Conservation (phyloP, 2,888 invertebrate genomes). For the Calliopum simillimum region DNA sequence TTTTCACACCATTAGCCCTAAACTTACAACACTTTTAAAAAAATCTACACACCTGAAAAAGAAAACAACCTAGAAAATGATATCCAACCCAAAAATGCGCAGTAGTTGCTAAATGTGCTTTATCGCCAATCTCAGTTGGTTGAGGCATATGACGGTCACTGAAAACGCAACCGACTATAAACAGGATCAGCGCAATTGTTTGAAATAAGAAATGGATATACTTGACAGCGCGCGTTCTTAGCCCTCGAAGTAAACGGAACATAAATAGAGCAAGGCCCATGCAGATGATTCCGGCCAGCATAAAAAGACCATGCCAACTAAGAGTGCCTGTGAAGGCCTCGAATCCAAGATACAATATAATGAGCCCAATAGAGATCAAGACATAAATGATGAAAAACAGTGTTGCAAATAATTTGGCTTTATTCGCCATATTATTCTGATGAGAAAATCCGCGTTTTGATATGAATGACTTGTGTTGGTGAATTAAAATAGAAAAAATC, state of each 20-base stretch:
- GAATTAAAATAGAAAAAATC: too few species aligned
- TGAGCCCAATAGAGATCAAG: background rate
- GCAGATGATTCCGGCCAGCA: background rate
- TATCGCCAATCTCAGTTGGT: background rate
- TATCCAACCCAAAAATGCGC: constrained; percentile 9
- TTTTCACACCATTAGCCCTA: too few species aligned
- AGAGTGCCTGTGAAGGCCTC: too few species aligned
- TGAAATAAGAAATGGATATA: constrained; percentile 34
- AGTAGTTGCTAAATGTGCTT: background rate
- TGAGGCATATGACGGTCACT: too few species aligned
- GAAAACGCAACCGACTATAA: constrained; percentile 1
- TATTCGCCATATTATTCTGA: too few species aligned
- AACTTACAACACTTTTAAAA: too few species aligned
- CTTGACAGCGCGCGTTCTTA: constrained; percentile 29
- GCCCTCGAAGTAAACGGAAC: constrained; percentile 33
- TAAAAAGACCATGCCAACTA: background rate
- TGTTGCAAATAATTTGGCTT: background rate
- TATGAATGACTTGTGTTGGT: background rate
- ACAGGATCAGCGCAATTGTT: background rate
- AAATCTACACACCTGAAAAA: background rate
- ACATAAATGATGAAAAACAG: background rate
- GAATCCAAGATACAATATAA: constrained; percentile 3
- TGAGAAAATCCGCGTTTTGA: too few species aligned
- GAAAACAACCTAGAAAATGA: background rate
- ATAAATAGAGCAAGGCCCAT: constrained; percentile 27